Evolutionary conservation across 2,113 vertebrate genomes (phyloP).

Genomic region (Pogonocichla stellata): DNA sequence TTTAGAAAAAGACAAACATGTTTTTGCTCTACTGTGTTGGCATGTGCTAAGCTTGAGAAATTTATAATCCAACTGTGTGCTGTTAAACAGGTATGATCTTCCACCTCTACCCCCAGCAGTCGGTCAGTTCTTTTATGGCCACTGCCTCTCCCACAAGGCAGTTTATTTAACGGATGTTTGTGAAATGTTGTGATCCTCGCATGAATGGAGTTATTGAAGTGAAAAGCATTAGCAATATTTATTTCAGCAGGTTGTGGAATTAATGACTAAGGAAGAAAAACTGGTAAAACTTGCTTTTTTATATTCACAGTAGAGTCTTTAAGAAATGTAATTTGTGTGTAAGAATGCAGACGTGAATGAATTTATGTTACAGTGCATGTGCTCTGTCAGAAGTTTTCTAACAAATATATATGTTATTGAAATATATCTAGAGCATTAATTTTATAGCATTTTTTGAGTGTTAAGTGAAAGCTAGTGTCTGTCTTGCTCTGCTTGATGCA

Average conservation of each 20-base stretch:
- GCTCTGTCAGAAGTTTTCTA: not conserved
- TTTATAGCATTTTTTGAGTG: not conserved
- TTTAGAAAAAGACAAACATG: not conserved
- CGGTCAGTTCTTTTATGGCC: not conserved
- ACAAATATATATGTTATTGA: not conserved
- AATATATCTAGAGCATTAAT: not conserved
- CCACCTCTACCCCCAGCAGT: not conserved
- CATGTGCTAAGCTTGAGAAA: not conserved
- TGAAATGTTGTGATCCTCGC: constrained; percentile 8
- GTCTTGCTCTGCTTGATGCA: not conserved
- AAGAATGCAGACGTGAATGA: not conserved
- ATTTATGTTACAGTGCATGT: not conserved
- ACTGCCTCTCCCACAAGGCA: not conserved
- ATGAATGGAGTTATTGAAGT: constrained; percentile 38
- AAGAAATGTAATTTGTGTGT: not conserved
- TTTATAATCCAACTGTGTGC: not conserved
- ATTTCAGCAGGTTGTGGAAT: not conserved
- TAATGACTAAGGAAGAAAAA: constrained; percentile 14
- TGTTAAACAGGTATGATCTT: constrained; percentile 3
- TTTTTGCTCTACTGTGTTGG: not conserved
- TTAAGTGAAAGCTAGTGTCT: not conserved
- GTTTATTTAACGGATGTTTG: constrained; percentile 29
- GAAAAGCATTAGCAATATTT: constrained; percentile 31
- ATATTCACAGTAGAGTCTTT: not conserved
- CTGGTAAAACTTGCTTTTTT: constrained; percentile 28